Base-by-base conservation (phyloP, 2,113 vertebrate genomes). In the Bostrychus sinensis region DNA sequence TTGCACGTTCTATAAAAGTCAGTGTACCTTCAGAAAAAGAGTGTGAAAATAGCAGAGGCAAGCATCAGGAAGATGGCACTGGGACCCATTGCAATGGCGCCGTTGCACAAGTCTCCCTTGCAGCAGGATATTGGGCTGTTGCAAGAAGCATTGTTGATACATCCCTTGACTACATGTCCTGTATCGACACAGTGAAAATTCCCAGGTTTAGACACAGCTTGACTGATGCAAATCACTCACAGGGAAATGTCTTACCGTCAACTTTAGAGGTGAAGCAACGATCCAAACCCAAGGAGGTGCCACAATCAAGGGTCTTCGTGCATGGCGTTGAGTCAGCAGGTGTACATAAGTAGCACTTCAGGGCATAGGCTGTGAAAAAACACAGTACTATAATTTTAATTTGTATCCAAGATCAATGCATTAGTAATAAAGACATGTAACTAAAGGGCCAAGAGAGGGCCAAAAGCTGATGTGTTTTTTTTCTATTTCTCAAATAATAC, bases 91-190 rank as follows among this genome's bases (percentile, higher is more conserved):
- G 60, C 22, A 16, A 16, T 30, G 32, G 62, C 66, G 2, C 11
- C 14, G 48, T 87, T 86, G 38, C 83, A 82, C 38, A 75, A 10
- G 45, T 86, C 59, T 1, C 12, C 14, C 0, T 58, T 1, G 45
- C 82, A 88, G 62, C 86, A 86, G 1, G 2, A 0, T 0, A 50
- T 1, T 0, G 11, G 1, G 1, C 10, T 1, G 0, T 0, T 0
- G 55, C 80, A 78, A 3, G 0, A 0, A 0, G 0, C 0, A 2
- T 3, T 26, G 14, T 0, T 4, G 0, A 0, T 0, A 26, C 80
- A 82, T 16, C 19, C 22, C 56, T 68, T 74, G 3, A 11, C 3
- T 1, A 13, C 1, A 1, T 1, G 0, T 32, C n/a, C 78, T 77
- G 20, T 8, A 41, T 50, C n/a, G n/a, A 71, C 39, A 46, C 2